A percentile compares a stretch with the other conserved stretches of the same genome.
These are phyloP conservation scores for Gymnodraco acuticeps DNA, from an alignment of 2,797 vertebrate genomes.

Conservation along the genomic window DNA sequence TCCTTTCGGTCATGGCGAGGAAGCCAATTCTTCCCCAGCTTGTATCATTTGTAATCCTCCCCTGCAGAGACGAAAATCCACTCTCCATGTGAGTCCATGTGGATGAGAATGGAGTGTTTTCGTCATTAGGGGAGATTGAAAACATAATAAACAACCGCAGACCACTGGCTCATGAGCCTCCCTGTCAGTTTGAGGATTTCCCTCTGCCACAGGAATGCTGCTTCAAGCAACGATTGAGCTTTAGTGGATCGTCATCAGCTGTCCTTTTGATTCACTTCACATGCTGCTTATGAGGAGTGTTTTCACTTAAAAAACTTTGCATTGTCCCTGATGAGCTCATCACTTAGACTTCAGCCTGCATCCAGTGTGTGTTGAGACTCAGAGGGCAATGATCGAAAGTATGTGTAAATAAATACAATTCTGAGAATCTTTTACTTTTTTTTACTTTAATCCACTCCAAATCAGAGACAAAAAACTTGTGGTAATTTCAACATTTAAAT, in stretches of 20 bases:
- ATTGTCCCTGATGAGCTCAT: slow-evolving; percentile 40
- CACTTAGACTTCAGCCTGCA: slow-evolving; percentile 21
- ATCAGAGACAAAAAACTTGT: not conserved
- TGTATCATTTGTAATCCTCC: slow-evolving; percentile 34
- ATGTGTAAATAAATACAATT: not conserved
- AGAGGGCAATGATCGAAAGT: not conserved
- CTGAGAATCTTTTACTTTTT: not conserved
- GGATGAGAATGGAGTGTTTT: slow-evolving; percentile 44
- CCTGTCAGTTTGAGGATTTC: slow-evolving; percentile 25
- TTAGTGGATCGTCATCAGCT: slow-evolving; percentile 27
- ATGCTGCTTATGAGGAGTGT: slow-evolving; percentile 35
- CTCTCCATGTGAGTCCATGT: slow-evolving; percentile 16
- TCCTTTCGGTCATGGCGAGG: slow-evolving; percentile 12
- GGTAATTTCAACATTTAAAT: not conserved
- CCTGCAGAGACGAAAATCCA: slow-evolving; percentile 42
- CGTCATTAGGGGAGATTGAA: slow-evolving; percentile 41
- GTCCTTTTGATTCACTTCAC: slow-evolving; percentile 33
- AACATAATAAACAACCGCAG: slow-evolving; percentile 51
- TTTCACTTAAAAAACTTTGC: slow-evolving; percentile 42
- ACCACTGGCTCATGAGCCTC: slow-evolving; percentile 11
- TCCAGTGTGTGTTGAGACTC: slow-evolving; percentile 15
- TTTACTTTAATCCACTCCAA: not conserved
- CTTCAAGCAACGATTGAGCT: slow-evolving; percentile 13
- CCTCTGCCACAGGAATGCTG: slow-evolving; percentile 17
- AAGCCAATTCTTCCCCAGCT: slow-evolving; percentile 19